Conservation (phyloP, 2,888 invertebrate genomes). For the Cantharis lateralis region DNA sequence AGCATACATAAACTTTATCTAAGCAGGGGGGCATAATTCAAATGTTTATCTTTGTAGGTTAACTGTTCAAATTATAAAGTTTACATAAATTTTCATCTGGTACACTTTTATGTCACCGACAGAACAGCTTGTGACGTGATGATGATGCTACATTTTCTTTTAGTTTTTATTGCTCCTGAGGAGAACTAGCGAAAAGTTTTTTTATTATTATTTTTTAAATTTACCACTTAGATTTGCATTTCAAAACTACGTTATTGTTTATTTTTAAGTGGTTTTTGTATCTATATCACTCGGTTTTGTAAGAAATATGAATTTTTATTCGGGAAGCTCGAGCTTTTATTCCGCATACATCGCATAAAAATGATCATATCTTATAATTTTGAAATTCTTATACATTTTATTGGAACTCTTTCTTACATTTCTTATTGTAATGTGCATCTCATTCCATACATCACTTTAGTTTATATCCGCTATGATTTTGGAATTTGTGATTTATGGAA, state of each 20-base stretch:
- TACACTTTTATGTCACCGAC: background rate
- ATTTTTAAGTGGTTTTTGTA: background rate
- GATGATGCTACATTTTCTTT: background rate
- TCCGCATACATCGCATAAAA: background rate
- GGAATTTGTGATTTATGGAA: background rate
- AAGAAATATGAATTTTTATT: background rate
- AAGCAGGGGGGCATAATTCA: background rate
- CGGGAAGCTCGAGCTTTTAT: background rate
- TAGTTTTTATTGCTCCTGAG: background rate
- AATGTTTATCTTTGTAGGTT: slow-evolving; percentile 3
- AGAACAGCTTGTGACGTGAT: background rate
- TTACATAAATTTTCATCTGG: slow-evolving; percentile 1
- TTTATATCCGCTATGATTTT: background rate
- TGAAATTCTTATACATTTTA: background rate
- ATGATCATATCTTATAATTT: background rate
- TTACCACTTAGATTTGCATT: background rate
- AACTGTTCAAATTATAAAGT: slow-evolving; percentile 3
- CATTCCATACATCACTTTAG: background rate
- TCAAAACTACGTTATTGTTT: background rate
- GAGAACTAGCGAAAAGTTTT: background rate
- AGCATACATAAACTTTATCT: background rate
- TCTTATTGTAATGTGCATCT: background rate
- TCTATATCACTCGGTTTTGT: background rate
- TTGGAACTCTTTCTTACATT: background rate
- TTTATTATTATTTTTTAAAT: background rate